Base-by-base conservation (phyloP, 2,888 invertebrate genomes). In the Sminthurides aquaticus region DNA sequence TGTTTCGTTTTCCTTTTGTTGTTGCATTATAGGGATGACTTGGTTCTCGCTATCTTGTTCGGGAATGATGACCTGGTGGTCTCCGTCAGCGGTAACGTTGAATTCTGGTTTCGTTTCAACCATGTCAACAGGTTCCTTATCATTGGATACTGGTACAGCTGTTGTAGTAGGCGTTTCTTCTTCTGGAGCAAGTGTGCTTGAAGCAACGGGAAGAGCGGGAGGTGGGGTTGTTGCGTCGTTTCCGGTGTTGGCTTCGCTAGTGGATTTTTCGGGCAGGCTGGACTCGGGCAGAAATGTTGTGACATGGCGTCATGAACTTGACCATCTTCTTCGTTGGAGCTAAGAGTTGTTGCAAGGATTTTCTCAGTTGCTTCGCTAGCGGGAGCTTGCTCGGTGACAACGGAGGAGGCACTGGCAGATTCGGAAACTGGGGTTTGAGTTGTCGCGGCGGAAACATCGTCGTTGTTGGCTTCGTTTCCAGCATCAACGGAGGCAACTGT, bases 151-250 rank as follows among this genome's bases (percentile, higher is more conserved):
- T 54, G 64, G 20, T 15, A 54, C 43, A 11, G 15, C 52, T 29
- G 59, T 68, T 62, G 71, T 72, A 25, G 71, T 71, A 55, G 71
- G 64, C 56, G 73, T 71, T 65, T 73, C 68, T 28, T 60, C 65
- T n/a, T 28, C 62, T 57, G 49, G 28, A 54, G 22, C 49, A 49
- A 52, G 48, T 55, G 22, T 18, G 11, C 5, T 20, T 52, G 52
- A 20, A 52, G 52, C 8, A 18, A 18, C 52, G 56, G 48, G 18
- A 59, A n/a, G n/a, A n/a, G n/a, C n/a, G n/a, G n/a, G n/a, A n/a
- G n/a, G n/a, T n/a, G n/a, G n/a, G n/a, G n/a, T n/a, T n/a, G n/a
- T n/a, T n/a, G n/a, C n/a, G n/a, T n/a, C n/a, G n/a, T n/a, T n/a
- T n/a, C n/a, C n/a, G n/a, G n/a, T n/a, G n/a, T n/a, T n/a, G n/a